A percentile compares a stretch with the other conserved stretches of the same genome.
Evolutionary conservation across 1,140 invertebrate genomes (phyloP).

Genomic region (Zaprionus kolodkinae): DNA sequence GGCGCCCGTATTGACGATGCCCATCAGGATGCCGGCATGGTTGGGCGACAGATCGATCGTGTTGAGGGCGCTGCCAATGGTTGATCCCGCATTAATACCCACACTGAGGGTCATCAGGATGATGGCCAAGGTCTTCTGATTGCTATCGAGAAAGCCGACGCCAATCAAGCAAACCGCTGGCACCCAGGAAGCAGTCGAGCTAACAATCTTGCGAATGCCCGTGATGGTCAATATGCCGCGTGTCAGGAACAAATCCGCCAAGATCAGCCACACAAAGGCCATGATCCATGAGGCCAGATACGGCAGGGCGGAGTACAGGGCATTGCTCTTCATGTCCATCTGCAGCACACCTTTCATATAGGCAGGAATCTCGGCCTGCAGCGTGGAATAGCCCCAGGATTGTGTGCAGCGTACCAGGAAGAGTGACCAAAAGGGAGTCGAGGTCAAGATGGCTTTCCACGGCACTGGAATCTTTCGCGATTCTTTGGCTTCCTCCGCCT

Average conservation of each 20-base stretch:
- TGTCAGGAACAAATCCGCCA: constrained; percentile 87
- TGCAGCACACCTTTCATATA: constrained; percentile 94
- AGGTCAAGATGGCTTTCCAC: constrained; percentile 91
- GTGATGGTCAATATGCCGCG: constrained; percentile 85
- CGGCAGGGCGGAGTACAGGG: constrained; percentile 91
- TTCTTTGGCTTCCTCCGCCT: constrained; percentile 28
- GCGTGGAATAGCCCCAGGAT: constrained; percentile 97
- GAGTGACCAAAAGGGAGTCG: constrained; percentile 92
- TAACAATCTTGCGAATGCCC: constrained; percentile 87
- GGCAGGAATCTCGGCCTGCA: constrained; percentile 95
- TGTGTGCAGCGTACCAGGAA: constrained; percentile 93
- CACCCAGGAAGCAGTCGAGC: constrained; percentile 86
- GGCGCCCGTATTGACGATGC: constrained; percentile 90
- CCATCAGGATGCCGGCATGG: constrained; percentile 89
- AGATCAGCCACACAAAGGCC: constrained; percentile 87
- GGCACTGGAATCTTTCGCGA: constrained; percentile 85
- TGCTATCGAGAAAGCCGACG: constrained; percentile 86
- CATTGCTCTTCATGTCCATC: constrained; percentile 91
- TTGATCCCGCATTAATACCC: constrained; percentile 90
- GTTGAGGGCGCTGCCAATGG: constrained; percentile 88
- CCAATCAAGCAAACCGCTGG: constrained; percentile 87
- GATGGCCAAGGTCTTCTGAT: constrained; percentile 86
- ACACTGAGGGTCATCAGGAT: constrained; percentile 88
- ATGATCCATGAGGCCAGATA: constrained; percentile 90
- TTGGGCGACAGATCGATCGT: constrained; percentile 91